Evolutionary conservation across 1,140 invertebrate species (phyloP).

Genomic region (Lepidurus apus): DNA sequence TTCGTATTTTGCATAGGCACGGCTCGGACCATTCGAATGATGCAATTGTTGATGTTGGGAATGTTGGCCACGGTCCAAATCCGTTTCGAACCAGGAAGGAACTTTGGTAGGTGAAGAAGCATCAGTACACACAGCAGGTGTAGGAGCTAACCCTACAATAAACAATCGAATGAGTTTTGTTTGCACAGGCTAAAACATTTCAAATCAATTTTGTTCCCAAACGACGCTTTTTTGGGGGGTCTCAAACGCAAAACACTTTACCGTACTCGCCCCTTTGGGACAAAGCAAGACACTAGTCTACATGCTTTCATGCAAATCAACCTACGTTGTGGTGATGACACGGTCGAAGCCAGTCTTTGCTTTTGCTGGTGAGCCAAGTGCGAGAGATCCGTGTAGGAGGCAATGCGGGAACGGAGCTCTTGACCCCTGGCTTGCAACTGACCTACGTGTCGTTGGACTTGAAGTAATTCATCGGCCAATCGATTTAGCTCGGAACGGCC

Average conservation of each 20-base stretch:
- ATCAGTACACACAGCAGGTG: conserved; percentile 51
- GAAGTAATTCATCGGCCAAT: conserved; percentile 70
- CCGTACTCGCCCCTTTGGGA: too few relatives aligned
- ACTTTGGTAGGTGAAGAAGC: background rate
- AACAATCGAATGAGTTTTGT: background rate
- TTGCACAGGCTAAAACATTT: too few relatives aligned
- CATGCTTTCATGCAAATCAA: background rate
- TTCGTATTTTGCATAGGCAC: background rate
- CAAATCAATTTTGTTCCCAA: too few relatives aligned
- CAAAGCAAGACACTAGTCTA: too few relatives aligned
- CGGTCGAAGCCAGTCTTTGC: background rate
- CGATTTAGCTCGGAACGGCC: conserved; percentile 39
- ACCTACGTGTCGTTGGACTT: conserved; percentile 74
- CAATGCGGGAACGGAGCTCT: conserved; percentile 63
- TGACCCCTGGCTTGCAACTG: conserved; percentile 76
- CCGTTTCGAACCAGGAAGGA: conserved; percentile 31
- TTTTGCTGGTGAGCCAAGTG: conserved; percentile 6
- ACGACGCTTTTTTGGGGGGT: too few relatives aligned
- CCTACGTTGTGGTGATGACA: conserved; percentile 1
- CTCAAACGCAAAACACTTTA: too few relatives aligned
- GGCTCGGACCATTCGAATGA: conserved; percentile 36
- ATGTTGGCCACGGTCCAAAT: conserved; percentile 30
- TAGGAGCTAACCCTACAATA: conserved; percentile 13
- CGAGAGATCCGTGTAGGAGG: conserved; percentile 16
- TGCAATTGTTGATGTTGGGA: conserved; percentile 30